Conservation (phyloP, 2,888 invertebrate genomes). For the Drosophila formosana region DNA sequence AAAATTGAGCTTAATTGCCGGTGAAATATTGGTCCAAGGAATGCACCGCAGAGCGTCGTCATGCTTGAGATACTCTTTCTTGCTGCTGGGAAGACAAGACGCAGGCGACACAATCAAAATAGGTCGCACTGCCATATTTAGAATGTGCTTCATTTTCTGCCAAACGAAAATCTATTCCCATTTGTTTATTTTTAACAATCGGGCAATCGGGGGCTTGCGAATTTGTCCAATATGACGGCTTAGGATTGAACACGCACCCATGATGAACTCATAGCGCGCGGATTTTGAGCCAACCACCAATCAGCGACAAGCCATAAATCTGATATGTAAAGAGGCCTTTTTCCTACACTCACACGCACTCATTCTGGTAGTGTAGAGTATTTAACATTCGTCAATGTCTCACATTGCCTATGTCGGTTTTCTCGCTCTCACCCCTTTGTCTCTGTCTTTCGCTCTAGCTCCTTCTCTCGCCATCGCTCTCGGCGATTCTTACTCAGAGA, state of each 20-base stretch:
- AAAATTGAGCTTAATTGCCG: conserved; percentile 71
- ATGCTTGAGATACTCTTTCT: conserved; percentile 40
- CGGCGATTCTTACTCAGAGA: background rate
- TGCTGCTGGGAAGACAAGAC: conserved; percentile 3
- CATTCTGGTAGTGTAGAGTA: conserved; percentile 28
- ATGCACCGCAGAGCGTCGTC: conserved; percentile 38
- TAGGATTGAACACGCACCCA: conserved; percentile 51
- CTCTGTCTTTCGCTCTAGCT: background rate
- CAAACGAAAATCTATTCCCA: conserved; percentile 46
- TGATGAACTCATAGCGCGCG: conserved; percentile 53
- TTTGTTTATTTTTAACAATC: conserved; percentile 53
- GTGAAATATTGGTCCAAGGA: conserved; percentile 53
- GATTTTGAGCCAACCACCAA: conserved; percentile 6
- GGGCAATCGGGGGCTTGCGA: conserved; percentile 43
- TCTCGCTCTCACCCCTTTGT: conserved; percentile 3
- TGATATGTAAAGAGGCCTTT: conserved; percentile 28
- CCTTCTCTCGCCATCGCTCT: background rate
- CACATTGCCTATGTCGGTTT: conserved; percentile 16
- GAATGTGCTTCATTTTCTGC: conserved; percentile 46
- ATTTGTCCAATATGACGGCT: conserved; percentile 38
- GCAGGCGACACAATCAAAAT: conserved; percentile 64
- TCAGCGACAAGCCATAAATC: conserved; percentile 34
- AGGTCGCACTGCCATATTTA: conserved; percentile 74
- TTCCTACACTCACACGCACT: conserved; percentile 9
- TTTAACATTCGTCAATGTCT: conserved; percentile 29